Base-by-base conservation (phyloP, 1,140 invertebrate genomes). In the Diabrotica virgifera region DNA sequence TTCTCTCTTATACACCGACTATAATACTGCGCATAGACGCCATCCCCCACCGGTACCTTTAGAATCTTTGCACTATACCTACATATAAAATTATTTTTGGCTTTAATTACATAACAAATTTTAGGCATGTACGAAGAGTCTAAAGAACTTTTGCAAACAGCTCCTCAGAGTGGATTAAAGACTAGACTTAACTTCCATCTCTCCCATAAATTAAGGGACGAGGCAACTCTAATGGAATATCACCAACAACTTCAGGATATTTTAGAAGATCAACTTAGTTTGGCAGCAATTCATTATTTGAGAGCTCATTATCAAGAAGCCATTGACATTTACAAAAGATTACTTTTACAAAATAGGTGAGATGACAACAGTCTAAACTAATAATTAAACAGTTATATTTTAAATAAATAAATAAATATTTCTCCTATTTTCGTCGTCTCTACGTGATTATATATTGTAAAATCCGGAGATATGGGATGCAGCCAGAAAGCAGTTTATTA, bases 241-340 rank as follows among this genome's bases (percentile, higher is more conserved):
- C 92, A 96, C 78, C 88, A 93, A 59, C 87, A 90, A 67, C 80
- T 99, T 8, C 87, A 93, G 65, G 93, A 97, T 76, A 86, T 92
- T 5, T 86, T 95, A 9, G 94, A 98, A 81, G 96, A 99, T 82
- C 96, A 98, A 80, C 82, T 99, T 7, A 96, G 94, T 71, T 80
- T 99, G 46, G 97, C 97, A 5, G 94, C 96, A 0, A 95, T 99
- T 72, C 95, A 99, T 79, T 99, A 97, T 78, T 82, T 99, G 52
- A 84, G 96, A 46, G 90, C 91, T 46, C 96, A 99, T 79, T 99
- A 98, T 80, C 96, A 99, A 80, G 97, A 99, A 81, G 96, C 97
- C 24, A 98, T 99, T 71, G 97, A 99, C 80, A 95, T 99, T 70
- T 99, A 99, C 77, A 99, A 99, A 80, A 87, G 94, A 68, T 87